These are phyloP conservation scores for Rhabdomys pumilio DNA, from an alignment of 2,797 vertebrate species.

Conservation along the genomic window DNA sequence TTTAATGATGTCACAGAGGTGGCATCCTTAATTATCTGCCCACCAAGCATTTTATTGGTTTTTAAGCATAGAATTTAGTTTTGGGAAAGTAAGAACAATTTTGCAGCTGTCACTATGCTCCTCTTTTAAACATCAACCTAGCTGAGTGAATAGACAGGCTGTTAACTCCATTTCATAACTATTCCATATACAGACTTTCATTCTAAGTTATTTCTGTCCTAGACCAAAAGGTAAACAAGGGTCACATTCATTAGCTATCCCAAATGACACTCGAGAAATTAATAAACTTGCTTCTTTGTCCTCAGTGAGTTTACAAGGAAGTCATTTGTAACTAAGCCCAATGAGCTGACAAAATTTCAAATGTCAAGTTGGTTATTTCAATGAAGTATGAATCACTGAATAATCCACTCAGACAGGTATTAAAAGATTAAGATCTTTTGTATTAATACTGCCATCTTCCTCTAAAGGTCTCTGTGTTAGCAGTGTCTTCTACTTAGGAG, in stretches of 20 bases:
- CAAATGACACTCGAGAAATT: slow-evolving; percentile 27
- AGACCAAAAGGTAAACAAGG: neutral
- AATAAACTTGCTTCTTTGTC: slow-evolving; percentile 24
- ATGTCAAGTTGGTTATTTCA: slow-evolving; percentile 21
- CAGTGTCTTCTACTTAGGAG: slow-evolving; percentile 4
- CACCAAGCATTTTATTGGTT: slow-evolving; percentile 60
- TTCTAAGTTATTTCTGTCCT: neutral
- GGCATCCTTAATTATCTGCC: slow-evolving; percentile 18
- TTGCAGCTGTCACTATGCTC: neutral
- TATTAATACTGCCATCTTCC: neutral
- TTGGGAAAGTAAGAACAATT: slow-evolving; percentile 45
- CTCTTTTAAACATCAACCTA: slow-evolving; percentile 30
- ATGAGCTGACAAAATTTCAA: slow-evolving; percentile 57
- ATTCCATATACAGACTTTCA: neutral
- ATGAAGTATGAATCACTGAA: slow-evolving; percentile 20
- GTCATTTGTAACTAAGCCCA: slow-evolving; percentile 7
- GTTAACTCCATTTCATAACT: neutral
- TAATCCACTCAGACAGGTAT: neutral
- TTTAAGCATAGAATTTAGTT: slow-evolving; percentile 64
- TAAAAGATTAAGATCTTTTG: slow-evolving; percentile 12
- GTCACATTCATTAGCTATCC: neutral
- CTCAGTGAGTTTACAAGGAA: slow-evolving; percentile 50
- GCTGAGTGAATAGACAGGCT: neutral
- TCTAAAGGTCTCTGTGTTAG: neutral
- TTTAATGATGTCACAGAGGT: slow-evolving; percentile 13